Conservation (phyloP, 2,888 invertebrate species). For the Trypoxylon attenuatum region DNA sequence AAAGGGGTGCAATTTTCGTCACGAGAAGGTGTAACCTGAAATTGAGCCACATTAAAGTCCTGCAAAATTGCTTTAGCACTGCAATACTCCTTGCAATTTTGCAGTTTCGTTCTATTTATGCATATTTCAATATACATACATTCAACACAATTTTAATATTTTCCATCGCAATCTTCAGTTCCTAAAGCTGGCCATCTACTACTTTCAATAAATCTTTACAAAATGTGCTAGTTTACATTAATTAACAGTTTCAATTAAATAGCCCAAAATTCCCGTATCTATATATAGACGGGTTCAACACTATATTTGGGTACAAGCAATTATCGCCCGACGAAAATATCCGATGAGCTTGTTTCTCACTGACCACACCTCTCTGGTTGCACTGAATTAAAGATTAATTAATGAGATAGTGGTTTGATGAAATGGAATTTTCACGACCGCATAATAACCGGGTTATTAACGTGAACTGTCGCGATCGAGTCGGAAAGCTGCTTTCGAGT, state of each 20-base stretch:
- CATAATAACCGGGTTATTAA: conserved; percentile 11
- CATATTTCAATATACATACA: too few relatives aligned
- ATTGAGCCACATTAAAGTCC: background rate
- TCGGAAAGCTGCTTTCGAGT: conserved; percentile 1
- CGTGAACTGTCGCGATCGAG: background rate
- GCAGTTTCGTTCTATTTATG: too few relatives aligned
- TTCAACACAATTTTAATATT: too few relatives aligned
- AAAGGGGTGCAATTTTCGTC: background rate
- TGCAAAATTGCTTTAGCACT: background rate
- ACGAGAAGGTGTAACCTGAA: background rate
- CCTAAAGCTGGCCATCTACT: too few relatives aligned
- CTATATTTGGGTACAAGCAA: too few relatives aligned
- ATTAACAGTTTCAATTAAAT: too few relatives aligned
- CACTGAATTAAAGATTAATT: conserved; percentile 25
- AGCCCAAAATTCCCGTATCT: too few relatives aligned
- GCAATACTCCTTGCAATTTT: background rate
- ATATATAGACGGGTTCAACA: too few relatives aligned
- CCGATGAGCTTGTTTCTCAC: background rate
- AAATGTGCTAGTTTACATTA: too few relatives aligned
- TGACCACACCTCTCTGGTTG: background rate
- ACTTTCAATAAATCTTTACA: too few relatives aligned
- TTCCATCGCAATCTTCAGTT: too few relatives aligned
- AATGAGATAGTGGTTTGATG: conserved; percentile 16
- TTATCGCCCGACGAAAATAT: background rate
- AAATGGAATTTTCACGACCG: background rate